phyloP scores from a whole-genome alignment of 2,888 invertebrate genomes.

The Thymelicus sylvestris region DNA sequence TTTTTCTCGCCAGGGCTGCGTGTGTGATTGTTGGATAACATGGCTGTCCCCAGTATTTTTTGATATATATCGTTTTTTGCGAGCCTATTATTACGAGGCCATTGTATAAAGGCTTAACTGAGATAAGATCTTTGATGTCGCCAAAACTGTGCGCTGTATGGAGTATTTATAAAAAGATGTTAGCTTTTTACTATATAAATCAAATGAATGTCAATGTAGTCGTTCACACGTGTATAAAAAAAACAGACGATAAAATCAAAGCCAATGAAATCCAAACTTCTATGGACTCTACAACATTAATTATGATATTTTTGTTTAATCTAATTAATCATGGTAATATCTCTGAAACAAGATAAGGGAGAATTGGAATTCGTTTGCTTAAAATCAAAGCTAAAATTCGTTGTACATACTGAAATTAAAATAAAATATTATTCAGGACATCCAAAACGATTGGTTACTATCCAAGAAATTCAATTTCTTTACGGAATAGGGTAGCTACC shows the following conservation, averaged over 20 bases:
- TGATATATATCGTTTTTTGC: slow-evolving; percentile 82
- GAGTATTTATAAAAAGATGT: slow-evolving; percentile 72
- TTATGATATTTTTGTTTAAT: not conserved
- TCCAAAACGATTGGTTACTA: not conserved
- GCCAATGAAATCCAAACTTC: not conserved
- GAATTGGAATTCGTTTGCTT: slow-evolving; percentile 15
- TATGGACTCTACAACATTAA: not conserved
- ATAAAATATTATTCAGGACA: not conserved
- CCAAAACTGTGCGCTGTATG: slow-evolving; percentile 67
- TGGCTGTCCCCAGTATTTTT: slow-evolving; percentile 78
- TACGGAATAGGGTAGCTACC: not conserved
- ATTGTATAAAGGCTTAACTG: slow-evolving; percentile 80
- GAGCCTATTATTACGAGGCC: slow-evolving; percentile 72
- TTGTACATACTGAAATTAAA: not conserved
- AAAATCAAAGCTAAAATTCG: slow-evolving; percentile 17
- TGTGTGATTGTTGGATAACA: slow-evolving; percentile 66
- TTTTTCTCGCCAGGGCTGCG: slow-evolving; percentile 67
- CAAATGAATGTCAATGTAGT: slow-evolving; percentile 30
- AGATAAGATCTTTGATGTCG: slow-evolving; percentile 83
- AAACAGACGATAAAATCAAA: too few relatives aligned
- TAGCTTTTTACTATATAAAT: slow-evolving; percentile 66
- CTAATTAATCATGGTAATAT: slow-evolving; percentile 20
- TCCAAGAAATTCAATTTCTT: not conserved
- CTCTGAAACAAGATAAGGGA: too few relatives aligned
- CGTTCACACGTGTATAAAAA: slow-evolving; percentile 27